Base-by-base conservation (phyloP, 2,113 vertebrate genomes). In the Cepphus grylle region DNA sequence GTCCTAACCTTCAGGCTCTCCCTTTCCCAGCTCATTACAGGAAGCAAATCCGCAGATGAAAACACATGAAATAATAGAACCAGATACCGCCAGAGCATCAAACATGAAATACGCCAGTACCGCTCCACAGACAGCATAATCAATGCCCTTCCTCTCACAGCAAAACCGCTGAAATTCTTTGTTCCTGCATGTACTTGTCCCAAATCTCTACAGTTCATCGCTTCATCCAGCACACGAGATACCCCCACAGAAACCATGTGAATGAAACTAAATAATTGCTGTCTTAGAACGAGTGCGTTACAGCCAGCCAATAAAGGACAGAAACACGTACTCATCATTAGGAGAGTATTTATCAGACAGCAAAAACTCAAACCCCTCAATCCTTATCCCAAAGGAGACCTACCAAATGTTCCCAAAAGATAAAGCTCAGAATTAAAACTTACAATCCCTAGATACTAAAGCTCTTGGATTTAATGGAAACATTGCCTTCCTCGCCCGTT, bases 41-140 rank as follows among this genome's bases (percentile, higher is more conserved):
- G 89, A 94, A 93, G 89, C 77, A 93, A 91, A 96, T 94, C 78
- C 4, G 0, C 66, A 95, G 81, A 91, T 77, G 84, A 83, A 94
- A 96, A 94, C 19, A 15, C 86, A 93, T 85, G 78, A 90, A 96
- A 88, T 29, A 93, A 88, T 29, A 93, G 81, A 93, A 93, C 22
- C 58, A 93, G 93, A 80, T 63, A 87, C 32, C 2, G 29, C 74
- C 53, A 80, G 62, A 90, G 78, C 87, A 90, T 95, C 93, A 93
- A 93, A 94, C 73, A 61, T 61, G 40, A 95, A 94, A 92, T 63
- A 91, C 0, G 0, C 62, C 58, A 49, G 78, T 30, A 30, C 61
- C 0, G 0, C 58, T 90, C 53, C 66, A 77, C 74, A 93, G 81
- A 85, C 40, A 80, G 79, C 74, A 86, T 59, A 90, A 95, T 90